phyloP scores from a whole-genome alignment of 1,140 invertebrate genomes.

The Geopemphigus sp. region DNA sequence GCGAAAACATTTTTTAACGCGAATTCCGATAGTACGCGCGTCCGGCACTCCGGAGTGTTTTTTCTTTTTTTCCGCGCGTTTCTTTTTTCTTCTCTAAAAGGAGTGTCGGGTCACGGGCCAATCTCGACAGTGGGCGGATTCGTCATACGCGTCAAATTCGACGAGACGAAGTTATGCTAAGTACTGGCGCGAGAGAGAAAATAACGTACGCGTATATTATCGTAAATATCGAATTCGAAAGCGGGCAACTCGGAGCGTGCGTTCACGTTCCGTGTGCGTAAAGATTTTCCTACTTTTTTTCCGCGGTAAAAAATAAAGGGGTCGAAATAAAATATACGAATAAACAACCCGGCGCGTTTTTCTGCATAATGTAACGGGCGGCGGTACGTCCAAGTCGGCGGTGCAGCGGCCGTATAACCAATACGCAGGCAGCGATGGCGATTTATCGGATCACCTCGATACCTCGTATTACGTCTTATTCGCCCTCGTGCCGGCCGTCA shows the following conservation, averaged over 20 bases:
- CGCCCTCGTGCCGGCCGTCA: too few species aligned
- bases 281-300: constrained; percentile 5
- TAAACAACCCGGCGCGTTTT: constrained; percentile 7
- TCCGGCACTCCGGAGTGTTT: too few species aligned
- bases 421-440: too few species aligned
- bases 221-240: constrained; percentile 40
- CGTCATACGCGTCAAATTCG: too few species aligned
- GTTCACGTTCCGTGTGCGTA: neutral
- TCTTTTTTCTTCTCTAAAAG: too few species aligned
- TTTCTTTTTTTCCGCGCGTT: too few species aligned
- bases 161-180: constrained; percentile 29
- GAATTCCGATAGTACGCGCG: too few species aligned
- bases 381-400: too few species aligned
- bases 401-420: too few species aligned
- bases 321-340: constrained; percentile 1
- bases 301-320: neutral
- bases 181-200: neutral
- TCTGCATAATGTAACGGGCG: constrained; percentile 23
- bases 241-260: constrained; percentile 14
- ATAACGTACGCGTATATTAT: neutral
- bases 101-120: too few species aligned
- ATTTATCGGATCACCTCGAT: constrained; percentile 27
- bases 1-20: too few species aligned
- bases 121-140: too few species aligned
- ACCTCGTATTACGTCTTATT: neutral